A percentile compares a stretch with the other conserved stretches of the same genome.
Conservation (phyloP, 2,113 vertebrate genomes). For the Myotis yumanensis region DNA sequence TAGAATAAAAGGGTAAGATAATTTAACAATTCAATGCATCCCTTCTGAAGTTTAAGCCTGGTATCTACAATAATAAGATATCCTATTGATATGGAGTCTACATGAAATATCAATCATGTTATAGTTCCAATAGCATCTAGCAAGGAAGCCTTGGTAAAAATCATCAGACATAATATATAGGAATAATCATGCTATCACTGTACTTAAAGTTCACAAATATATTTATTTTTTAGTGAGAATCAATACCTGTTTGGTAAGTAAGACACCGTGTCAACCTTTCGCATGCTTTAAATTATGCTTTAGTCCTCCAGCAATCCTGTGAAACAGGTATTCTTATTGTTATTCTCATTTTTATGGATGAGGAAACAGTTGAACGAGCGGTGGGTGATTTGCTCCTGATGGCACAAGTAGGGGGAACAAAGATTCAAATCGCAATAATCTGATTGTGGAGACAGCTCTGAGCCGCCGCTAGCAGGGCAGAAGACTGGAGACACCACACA, state of each 20-base stretch:
- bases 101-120: neutral
- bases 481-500: neutral
- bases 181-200: neutral
- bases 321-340: neutral
- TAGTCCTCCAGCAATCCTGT: neutral
- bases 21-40: neutral
- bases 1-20: conserved; percentile 35
- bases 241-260: neutral
- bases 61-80: neutral
- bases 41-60: conserved; percentile 12
- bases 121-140: neutral
- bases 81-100: neutral
- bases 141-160: neutral
- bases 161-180: neutral
- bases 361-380: neutral
- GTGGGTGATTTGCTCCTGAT: neutral
- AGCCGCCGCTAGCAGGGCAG: neutral
- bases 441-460: neutral
- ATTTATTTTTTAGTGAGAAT: neutral
- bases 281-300: neutral
- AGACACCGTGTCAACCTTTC: neutral
- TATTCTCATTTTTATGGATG: neutral
- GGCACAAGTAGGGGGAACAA: neutral
- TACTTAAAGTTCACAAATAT: neutral
- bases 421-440: neutral